Base-by-base conservation (phyloP, 2,797 vertebrate genomes). In the Botia kubotai region DNA sequence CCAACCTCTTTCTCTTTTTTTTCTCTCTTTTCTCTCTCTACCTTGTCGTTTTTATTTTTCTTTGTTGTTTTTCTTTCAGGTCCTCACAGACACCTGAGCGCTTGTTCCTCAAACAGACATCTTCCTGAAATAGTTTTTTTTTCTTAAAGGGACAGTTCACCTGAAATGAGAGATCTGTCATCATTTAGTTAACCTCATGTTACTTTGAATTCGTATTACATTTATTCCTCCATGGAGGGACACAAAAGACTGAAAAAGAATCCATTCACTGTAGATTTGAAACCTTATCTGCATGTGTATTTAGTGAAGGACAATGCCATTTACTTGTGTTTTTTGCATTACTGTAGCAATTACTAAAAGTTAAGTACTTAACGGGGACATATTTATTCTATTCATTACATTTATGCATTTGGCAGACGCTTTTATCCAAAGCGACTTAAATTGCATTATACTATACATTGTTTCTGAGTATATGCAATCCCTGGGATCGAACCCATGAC, bases 121-220 rank as follows among this genome's bases (percentile, higher is more conserved):
- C 60, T 16, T 33, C 17, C 68, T 72, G 68, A 50, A 29, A 53
- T 21, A 39, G 46, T 36, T 4, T 4, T 36, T 57, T 43, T 29
- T 46, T 69, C 53, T 77, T 77, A 69, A 69, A 58, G 39, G 39
- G 39, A 48, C 39, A 6, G 66, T 58, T 77, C 39, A 69, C 53
- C 10, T 6, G 26, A 48, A 14, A 48, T 65, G 7, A 36, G 29
- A 65, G 36, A n/a, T 13, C 50, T 43, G 52, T 55, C 52, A 67
- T 55, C 39, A 67, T 53, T 53, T 53, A 53, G 2, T 53, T 16
- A 53, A 16, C 16, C 3, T n/a, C 52, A 16, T 50, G 58, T 52
- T 33, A 46, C 19, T 58, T 8, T 58, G 55, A 58, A 46, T 46
- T 10, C 10, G 43, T 46, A 46, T 46, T 11, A 46, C 0, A 11